These are phyloP conservation scores for Sus cebifrons DNA, from an alignment of 2,797 vertebrate genomes.

Conservation along the genomic window DNA sequence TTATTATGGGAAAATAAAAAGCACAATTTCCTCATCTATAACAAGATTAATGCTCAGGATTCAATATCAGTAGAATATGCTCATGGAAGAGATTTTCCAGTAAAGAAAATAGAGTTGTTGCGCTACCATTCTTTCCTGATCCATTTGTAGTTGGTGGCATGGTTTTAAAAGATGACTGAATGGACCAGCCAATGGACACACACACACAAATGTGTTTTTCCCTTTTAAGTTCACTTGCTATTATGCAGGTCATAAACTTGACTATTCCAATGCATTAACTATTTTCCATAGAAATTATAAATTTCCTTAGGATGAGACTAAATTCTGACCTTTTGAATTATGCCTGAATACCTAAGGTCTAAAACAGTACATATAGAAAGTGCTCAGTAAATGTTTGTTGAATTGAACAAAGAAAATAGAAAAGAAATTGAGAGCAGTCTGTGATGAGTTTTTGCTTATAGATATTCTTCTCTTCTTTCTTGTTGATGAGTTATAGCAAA, in stretches of 20 bases:
- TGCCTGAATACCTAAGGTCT: background rate
- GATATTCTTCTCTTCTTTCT: background rate
- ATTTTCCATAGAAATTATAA: constrained; percentile 61
- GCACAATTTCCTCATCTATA: background rate
- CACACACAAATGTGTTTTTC: background rate
- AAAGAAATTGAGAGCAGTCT: background rate
- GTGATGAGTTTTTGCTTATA: constrained; percentile 35
- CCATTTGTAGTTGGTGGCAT: background rate
- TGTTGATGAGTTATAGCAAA: constrained; percentile 20
- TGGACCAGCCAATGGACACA: background rate
- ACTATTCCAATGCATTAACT: background rate
- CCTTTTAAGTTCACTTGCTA: constrained; percentile 14
- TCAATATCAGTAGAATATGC: background rate
- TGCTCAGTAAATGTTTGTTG: background rate
- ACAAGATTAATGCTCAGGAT: background rate
- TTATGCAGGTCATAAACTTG: constrained; percentile 12
- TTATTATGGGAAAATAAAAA: constrained; percentile 38
- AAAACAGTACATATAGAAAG: constrained; percentile 2
- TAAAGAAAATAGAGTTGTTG: background rate
- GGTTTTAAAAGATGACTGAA: background rate
- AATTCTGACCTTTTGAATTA: constrained; percentile 48
- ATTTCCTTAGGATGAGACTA: background rate
- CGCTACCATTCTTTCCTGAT: background rate
- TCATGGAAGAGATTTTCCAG: background rate
- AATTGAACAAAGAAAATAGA: constrained; percentile 25